Evolutionary conservation across 2,113 vertebrate genomes (phyloP), one percentile per base, ranked within the genome.

Genomic region (Elgaria multicarinata): DNA sequence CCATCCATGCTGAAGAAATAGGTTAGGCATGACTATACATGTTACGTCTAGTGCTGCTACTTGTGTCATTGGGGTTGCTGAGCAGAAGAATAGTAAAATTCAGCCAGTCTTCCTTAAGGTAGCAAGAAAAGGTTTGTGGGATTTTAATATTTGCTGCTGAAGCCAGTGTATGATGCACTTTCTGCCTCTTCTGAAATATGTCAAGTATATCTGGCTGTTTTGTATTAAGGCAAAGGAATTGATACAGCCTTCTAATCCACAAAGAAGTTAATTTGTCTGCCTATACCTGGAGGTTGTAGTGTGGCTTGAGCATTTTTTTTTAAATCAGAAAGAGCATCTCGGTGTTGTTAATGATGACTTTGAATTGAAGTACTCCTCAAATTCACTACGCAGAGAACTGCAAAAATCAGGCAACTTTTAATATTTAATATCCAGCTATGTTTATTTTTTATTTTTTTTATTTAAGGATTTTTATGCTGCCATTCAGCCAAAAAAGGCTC

Each of bases 141-240:
- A 33, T 50, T 44, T 86, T 90, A 33, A 6, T 13, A 80, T 90
- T 62, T 44, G 85, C 0, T 0, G 58, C 36, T 82, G 12, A 62
- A 88, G 79, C 53, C 89, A 44, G 22, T 24, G 55, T 0, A 2
- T 39, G 0, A 76, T 53, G 31, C 81, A 39, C 50, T 46, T 64
- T 69, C 24, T 83, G 87, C 24, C 85, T 62, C 50, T 50, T 4
- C 78, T 77, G 58, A 90, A 86, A 85, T 78, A 89, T 53, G 13
- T 69, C 6, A 0, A 0, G 0, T 1, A 79, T 36, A 92, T 91
- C 44, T 0, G 20, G 9, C 12, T 74, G 9, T 33, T 42, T 42
- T 71, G 26, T 9, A n/a, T 78, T 31, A 50, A 50, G 12, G 6
- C 24, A 39, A 53, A 83, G n/a, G 13, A 67, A 86, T 77, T 42